Percentiles rank a stretch among this genome's conserved stretches.
Evolutionary conservation across 2,797 vertebrate species (phyloP).

Genomic region (Spea hammondii): DNA sequence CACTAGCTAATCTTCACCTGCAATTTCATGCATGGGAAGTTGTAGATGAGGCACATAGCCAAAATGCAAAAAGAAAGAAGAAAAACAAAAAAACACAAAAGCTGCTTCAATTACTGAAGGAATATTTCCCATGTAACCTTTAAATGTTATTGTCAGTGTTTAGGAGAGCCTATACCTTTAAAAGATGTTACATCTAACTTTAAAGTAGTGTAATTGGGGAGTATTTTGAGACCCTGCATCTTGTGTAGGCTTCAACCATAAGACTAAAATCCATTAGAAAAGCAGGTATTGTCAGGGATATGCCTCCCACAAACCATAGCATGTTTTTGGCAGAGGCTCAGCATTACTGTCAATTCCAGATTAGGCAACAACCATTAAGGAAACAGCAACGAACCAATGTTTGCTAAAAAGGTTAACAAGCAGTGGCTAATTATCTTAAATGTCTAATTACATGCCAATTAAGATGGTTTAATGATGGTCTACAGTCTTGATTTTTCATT

Average conservation of each 20-base stretch:
- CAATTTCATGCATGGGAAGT: too few species aligned
- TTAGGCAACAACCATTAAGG: conserved; percentile 8
- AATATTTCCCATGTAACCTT: too few species aligned
- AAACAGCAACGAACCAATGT: conserved; percentile 25
- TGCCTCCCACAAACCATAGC: neutral
- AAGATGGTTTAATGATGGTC: conserved; percentile 19
- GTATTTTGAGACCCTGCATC: too few species aligned
- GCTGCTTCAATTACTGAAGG: too few species aligned
- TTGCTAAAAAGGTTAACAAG: conserved; percentile 42
- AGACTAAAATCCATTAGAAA: neutral
- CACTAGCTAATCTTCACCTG: too few species aligned
- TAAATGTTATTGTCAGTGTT: too few species aligned
- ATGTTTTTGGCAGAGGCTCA: neutral
- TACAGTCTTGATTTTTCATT: conserved; percentile 28
- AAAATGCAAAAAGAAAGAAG: too few species aligned
- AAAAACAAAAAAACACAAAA: too few species aligned
- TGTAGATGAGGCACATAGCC: too few species aligned
- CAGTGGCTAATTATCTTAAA: conserved; percentile 32
- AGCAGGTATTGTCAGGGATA: neutral
- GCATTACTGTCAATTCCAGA: conserved; percentile 7
- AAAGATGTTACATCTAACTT: too few species aligned
- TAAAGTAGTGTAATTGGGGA: too few species aligned
- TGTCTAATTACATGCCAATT: conserved; percentile 40
- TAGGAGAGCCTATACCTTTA: too few species aligned
- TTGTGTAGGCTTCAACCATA: neutral